phyloP scores from a whole-genome alignment of 2,113 vertebrate genomes.

The Podarcis muralis region DNA sequence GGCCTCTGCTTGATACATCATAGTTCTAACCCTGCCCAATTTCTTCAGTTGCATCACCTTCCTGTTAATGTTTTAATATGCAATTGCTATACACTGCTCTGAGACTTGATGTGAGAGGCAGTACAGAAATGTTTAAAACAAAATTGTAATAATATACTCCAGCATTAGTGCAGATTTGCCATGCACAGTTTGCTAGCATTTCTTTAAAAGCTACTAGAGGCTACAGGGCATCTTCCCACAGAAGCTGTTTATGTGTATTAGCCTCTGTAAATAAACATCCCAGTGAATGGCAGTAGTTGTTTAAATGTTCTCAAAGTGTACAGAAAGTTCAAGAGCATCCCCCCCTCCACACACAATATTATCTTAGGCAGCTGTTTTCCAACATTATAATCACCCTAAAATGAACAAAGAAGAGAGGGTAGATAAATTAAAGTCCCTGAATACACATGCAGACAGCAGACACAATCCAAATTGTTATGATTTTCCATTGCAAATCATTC shows the following conservation, averaged over 20 bases:
- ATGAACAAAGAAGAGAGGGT: background rate
- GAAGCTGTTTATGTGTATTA: background rate
- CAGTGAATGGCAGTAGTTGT: slow-evolving; percentile 1
- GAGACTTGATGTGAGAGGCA: too few relatives aligned
- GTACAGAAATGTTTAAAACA: too few relatives aligned
- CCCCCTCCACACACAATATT: background rate
- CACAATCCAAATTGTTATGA: background rate
- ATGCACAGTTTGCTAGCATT: background rate
- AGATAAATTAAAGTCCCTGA: background rate
- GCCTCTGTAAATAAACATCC: background rate
- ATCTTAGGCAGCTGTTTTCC: slow-evolving; percentile 3
- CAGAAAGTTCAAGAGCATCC: background rate
- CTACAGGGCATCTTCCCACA: background rate
- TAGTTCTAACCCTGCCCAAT: too few relatives aligned
- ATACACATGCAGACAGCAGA: background rate
- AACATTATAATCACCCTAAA: background rate
- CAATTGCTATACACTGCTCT: too few relatives aligned
- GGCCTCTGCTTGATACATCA: too few relatives aligned
- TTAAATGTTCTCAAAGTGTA: background rate
- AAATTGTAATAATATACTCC: background rate
- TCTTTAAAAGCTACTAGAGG: background rate
- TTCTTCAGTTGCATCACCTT: too few relatives aligned
- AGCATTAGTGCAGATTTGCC: background rate
- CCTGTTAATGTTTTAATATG: too few relatives aligned
- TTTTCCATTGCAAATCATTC: background rate